These are phyloP conservation scores for Pseudorhiza aurosa DNA, from an alignment of 30 jellyfish, hydroid and myxozoan species.

Conservation along the genomic window DNA sequence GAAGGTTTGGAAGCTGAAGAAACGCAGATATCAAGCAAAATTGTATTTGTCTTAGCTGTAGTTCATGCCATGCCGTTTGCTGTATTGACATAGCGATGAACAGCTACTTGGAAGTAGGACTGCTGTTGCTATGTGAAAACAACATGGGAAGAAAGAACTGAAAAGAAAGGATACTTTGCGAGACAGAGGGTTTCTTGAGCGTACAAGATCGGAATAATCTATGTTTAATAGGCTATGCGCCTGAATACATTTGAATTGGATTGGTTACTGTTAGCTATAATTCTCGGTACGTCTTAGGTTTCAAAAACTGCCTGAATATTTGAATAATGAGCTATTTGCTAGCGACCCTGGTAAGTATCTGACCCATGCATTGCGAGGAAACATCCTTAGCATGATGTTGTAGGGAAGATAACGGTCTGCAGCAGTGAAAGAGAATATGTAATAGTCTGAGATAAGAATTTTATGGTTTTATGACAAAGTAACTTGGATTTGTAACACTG, in stretches of 20 bases:
- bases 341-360: constrained; percentile 3
- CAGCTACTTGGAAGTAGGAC: too few species aligned
- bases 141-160: background rate
- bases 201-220: constrained; percentile 2
- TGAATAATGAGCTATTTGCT: background rate
- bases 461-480: background rate
- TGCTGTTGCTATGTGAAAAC: too few species aligned
- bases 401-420: constrained; percentile 19
- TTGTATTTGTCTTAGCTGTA: too few species aligned
- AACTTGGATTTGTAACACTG: constrained; percentile 6
- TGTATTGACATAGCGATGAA: too few species aligned
- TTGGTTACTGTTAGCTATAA: background rate
- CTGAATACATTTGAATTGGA: constrained; percentile 1
- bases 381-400: background rate
- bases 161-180: background rate
- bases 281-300: background rate
- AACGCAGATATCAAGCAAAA: too few species aligned
- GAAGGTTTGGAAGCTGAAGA: too few species aligned
- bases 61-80: too few species aligned
- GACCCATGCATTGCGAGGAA: background rate
- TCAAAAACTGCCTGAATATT: background rate
- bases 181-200: background rate
- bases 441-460: constrained; percentile 19
- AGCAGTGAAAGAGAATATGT: constrained; percentile 1
- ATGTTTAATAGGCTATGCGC: background rate